Base-by-base conservation (phyloP, 2,113 vertebrate genomes). In the Speoplatyrhinus poulsoni region DNA sequence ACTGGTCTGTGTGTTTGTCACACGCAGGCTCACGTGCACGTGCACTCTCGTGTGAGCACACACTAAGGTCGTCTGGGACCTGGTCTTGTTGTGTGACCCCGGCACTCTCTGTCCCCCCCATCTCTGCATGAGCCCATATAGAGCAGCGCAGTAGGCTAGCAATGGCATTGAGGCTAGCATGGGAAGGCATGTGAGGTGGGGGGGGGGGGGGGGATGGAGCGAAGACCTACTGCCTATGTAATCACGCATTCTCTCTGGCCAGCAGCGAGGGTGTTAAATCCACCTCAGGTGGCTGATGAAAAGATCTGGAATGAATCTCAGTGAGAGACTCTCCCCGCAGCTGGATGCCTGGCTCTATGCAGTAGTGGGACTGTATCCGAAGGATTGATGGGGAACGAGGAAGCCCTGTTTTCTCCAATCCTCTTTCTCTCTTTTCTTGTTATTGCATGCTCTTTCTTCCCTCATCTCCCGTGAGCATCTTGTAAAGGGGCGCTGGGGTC, bases 261-360 rank as follows among this genome's bases (percentile, higher is more conserved):
- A 69, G 79, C 77, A 87, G 67, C 65, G 76, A 53, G 62, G 75
- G 66, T 78, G 73, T 87, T 87, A 90, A 91, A 92, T 91, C 88
- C 86, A 85, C 82, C 88, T 89, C 90, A 88, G 87, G 81, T 88
- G 82, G 74, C 84, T 87, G 86, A 88, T 92, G 79, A 85, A 88
- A 88, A 77, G 69, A 78, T 85, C 79, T 77, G 66, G 71, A 89
- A 89, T 84, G 79, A 84, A 79, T 88, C 80, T 81, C 80, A 59
- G 82, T 52, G 0, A 77, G 74, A 68, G 78, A 53, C 17, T 32
- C 82, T 85, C 71, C 72, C 69, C 46, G 72, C 47, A 58, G 73
- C 76, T 79, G 36, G 36, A 41, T 41, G 36, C 36, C 36, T 41
- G 36, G 36, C 49, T 50, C 32, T 73, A 8, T 62, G 70, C 71